Base-by-base conservation (phyloP, 2,888 invertebrate genomes). In the Drosophila hamatofila region DNA sequence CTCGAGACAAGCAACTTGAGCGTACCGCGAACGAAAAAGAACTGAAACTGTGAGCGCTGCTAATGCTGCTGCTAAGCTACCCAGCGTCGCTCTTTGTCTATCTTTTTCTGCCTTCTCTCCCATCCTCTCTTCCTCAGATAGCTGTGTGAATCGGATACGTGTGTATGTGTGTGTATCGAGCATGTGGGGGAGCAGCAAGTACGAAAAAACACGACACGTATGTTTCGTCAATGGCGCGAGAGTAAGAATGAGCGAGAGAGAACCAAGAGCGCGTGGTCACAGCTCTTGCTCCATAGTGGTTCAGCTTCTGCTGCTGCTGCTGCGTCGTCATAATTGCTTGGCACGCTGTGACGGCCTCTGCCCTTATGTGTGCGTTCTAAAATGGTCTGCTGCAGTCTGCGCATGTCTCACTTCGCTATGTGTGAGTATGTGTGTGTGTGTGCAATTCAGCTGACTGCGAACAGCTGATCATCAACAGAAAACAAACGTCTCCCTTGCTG, bases 381-480 rank as follows among this genome's bases (percentile, higher is more conserved):
- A 63, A 56, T 25, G 44, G 57, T 44, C 49, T 35, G 49, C 46
- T 39, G 9, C 39, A 6, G 7, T 25, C 16, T 61, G 72, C 80
- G 78, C 80, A 72, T 76, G 76, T 33, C 60, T 61, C 46, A 21
- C 56, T 33, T 0, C 30, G 12, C 7, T 27, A n/a, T 18, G 9
- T 42, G 46, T 41, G 35, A 42, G 30, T 30, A 52, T 48, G 37
- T 44, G 44, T 42, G 59, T 54, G 25, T 65, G 55, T 37, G 37
- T 48, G 33, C 11, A 25, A 12, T 78, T 66, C 69, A 75, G 81
- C 77, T 69, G 81, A 78, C 63, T 64, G 41, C 14, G 21, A 85
- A 82, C 80, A 81, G 83, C 80, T 81, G 80, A 81, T 72, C 64
- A 71, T 81, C 77, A 83, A 80, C 83, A 83, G 39, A 62, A 72